These are phyloP conservation scores for Drosophila ezoana DNA, from an alignment of 2,888 invertebrate genomes.

Conservation along the genomic window DNA sequence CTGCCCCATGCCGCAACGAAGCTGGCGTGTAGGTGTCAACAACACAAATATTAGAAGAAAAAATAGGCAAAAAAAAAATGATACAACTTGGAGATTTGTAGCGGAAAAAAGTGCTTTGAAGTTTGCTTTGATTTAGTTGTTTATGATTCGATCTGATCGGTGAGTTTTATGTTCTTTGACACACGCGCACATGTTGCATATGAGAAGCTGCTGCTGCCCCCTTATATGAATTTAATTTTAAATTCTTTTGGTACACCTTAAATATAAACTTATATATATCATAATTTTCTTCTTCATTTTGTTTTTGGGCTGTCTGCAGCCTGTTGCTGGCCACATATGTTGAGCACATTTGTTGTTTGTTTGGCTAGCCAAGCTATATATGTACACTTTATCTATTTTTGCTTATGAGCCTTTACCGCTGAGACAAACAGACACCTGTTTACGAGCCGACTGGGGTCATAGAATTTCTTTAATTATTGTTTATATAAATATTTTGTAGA, in stretches of 20 bases:
- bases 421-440: constrained; percentile 65
- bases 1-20: constrained; percentile 22
- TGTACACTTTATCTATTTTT: constrained; percentile 58
- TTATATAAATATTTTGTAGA: constrained; percentile 40
- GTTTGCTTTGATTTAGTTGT: constrained; percentile 51
- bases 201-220: constrained; percentile 11
- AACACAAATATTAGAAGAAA: constrained; percentile 28
- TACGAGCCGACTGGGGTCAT: constrained; percentile 29
- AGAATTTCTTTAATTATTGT: constrained; percentile 26
- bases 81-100: constrained; percentile 37
- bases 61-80: constrained; percentile 10
- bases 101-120: constrained; percentile 70
- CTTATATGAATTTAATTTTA: constrained; percentile 46
- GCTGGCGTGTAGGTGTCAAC: constrained; percentile 74
- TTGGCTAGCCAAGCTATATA: constrained; percentile 19
- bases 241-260: constrained; percentile 45
- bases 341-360: constrained; percentile 44
- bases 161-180: constrained; percentile 44
- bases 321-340: constrained; percentile 41
- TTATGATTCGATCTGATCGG: constrained; percentile 42
- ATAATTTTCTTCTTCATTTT: not conserved
- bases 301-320: constrained; percentile 17
- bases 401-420: constrained; percentile 53
- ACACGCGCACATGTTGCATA: constrained; percentile 41
- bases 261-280: constrained; percentile 17